Conservation (phyloP, 2,888 invertebrate species). For the Polyommatus icarus region DNA sequence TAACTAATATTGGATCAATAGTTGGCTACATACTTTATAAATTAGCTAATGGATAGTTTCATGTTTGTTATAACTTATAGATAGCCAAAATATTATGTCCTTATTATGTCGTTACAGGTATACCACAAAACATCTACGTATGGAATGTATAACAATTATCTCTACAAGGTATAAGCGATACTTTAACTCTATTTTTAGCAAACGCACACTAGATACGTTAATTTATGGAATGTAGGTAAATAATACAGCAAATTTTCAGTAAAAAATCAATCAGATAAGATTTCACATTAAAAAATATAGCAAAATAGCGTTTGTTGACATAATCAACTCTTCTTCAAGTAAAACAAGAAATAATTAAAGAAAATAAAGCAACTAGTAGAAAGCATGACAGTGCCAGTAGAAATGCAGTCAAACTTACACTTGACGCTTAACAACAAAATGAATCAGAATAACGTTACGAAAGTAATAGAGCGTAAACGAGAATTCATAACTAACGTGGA, state of each 20-base stretch:
- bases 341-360: not conserved
- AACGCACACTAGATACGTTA: too few species aligned
- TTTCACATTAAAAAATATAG: not conserved
- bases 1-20: not conserved
- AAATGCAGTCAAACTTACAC: not conserved
- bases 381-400: not conserved
- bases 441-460: constrained; percentile 32
- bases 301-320: not conserved
- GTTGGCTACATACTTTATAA: not conserved
- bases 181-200: too few species aligned
- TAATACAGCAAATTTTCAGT: not conserved
- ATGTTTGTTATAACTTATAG: not conserved
- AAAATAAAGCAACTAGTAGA: not conserved
- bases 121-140: not conserved
- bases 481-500: constrained; percentile 54
- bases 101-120: not conserved
- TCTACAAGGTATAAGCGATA: too few species aligned
- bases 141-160: too few species aligned
- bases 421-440: constrained; percentile 15
- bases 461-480: constrained; percentile 50
- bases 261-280: not conserved
- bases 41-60: not conserved
- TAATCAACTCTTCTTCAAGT: not conserved
- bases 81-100: not conserved
- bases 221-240: not conserved